Conservation (phyloP, 2,888 invertebrate genomes). For the Malthinus flaveolus region DNA sequence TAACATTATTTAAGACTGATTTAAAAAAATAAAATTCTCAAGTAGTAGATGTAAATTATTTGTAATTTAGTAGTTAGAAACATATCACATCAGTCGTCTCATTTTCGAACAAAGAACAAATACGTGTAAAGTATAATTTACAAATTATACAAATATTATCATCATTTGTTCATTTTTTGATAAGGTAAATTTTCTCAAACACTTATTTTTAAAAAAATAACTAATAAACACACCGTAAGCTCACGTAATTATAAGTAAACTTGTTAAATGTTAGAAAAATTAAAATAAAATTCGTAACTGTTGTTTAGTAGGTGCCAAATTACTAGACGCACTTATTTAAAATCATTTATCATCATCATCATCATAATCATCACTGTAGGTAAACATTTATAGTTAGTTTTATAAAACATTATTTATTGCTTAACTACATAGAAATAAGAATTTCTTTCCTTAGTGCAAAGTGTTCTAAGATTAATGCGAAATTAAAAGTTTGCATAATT, state of each 20-base stretch:
- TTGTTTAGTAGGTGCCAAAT: constrained; percentile 6
- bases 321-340: constrained; percentile 4
- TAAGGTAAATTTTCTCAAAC: too few relatives aligned
- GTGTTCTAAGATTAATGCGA: background rate
- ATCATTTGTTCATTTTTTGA: background rate
- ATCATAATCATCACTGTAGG: background rate
- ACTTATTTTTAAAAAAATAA: background rate
- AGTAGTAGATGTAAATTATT: constrained; percentile 14
- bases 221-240: background rate
- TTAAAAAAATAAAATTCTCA: constrained; percentile 15
- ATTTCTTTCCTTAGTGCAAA: background rate
- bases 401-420: constrained; percentile 5
- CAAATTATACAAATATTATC: constrained; percentile 1
- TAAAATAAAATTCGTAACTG: constrained; percentile 1
- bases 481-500: background rate
- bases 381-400: constrained; percentile 1
- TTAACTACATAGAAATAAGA: background rate
- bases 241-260: background rate
- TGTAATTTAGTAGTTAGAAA: constrained; percentile 20
- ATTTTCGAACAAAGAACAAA: background rate
- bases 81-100: constrained; percentile 12
- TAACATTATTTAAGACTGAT: constrained; percentile 18
- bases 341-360: constrained; percentile 4
- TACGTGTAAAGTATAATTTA: background rate
- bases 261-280: too few relatives aligned